Base-by-base conservation (phyloP, 2,113 vertebrate species). In the Myotis lucifugus region DNA sequence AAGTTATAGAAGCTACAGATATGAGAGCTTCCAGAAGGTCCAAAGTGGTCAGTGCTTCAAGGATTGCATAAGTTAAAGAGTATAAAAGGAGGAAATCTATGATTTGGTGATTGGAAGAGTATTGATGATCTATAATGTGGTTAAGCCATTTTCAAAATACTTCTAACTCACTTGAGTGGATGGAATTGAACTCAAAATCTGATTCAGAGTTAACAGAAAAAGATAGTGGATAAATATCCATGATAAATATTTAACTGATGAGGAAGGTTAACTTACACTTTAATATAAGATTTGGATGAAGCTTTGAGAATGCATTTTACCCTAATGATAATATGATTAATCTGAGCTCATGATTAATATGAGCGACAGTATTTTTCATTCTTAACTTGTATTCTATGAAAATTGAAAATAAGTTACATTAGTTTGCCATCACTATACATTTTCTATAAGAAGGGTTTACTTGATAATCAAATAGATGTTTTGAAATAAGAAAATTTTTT, bases 371-470 rank as follows among this genome's bases (percentile, higher is more conserved):
- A 70, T 52, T 70, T 59, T 92, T 96, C 85, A 50, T 89, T 92
- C 46, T 92, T 70, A 52, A n/a, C n/a, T 59, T 76, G 3, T 59
- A 67, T 76, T 72, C 6, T 85, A 11, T 46, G 21, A 76, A 34
- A 77, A 81, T 70, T 86, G 46, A 94, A 94, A 92, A 83, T 52
- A 84, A 83, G 12, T 91, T 76, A 78, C 83, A 18, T 88, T 59
- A 59, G 17, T 76, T 82, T 81, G 27, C 59, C 3, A 23, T 70
- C 32, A 69, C 6, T 74, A 0, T 69, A 42, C 56, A 83, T 86
- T 73, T 74, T 32, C 42, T 73, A 34, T 37, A 88, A 66, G 40
- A 18, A 50, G 29, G 46, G 18, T 42, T 88, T 85, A 19, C 37
- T 95, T 88, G 32, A 72, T 88, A 67, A 73, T 32, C 27, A 23